Percentiles rank a stretch among this genome's conserved stretches.
These are phyloP conservation scores for Recurvirostra avosetta DNA, from an alignment of 2,113 vertebrate species.

Conservation along the genomic window DNA sequence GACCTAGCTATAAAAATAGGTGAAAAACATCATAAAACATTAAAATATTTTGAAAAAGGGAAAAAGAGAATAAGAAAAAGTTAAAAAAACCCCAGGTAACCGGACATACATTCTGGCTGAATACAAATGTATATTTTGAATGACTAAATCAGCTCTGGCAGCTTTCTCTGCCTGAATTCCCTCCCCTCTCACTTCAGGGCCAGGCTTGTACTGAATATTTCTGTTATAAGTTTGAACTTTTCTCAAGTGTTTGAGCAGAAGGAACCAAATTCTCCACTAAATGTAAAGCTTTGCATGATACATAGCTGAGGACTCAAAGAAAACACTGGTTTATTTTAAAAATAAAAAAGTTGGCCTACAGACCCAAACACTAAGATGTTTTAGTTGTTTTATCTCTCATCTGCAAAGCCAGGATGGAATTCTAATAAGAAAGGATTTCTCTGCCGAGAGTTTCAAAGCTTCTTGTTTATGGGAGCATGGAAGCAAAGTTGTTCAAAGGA, in stretches of 20 bases:
- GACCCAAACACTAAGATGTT: neutral
- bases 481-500: conserved; percentile 1
- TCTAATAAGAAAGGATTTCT: neutral
- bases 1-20: neutral
- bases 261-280: neutral
- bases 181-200: neutral
- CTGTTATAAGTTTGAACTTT: neutral
- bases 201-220: neutral
- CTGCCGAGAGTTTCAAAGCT: neutral
- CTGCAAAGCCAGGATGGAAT: conserved; percentile 3
- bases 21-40: neutral
- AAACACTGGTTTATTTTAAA: neutral
- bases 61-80: neutral
- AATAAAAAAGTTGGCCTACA: neutral
- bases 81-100: neutral
- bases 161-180: neutral
- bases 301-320: neutral
- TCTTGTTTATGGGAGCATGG: neutral
- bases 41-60: neutral
- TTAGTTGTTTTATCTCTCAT: neutral
- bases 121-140: neutral
- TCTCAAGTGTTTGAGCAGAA: neutral
- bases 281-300: neutral
- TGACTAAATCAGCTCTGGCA: neutral
- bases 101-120: neutral